Evolutionary conservation across 1,140 invertebrate genomes (phyloP), one percentile per base, ranked within the genome.

Genomic region (Apis florea): DNA sequence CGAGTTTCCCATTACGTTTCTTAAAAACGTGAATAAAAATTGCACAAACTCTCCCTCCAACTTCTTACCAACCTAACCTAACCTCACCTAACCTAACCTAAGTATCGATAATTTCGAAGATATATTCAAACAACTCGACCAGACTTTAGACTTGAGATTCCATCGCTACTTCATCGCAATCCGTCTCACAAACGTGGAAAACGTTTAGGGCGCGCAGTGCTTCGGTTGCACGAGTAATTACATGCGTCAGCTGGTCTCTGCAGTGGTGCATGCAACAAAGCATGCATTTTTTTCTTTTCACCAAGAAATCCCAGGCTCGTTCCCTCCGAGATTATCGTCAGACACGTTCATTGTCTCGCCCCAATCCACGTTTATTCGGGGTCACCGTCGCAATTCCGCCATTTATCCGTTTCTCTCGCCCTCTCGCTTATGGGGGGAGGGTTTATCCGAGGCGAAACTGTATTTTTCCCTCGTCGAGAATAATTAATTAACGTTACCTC

Each of bases 301-400:
- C 17, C 21, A 75, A 74, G 79, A 58, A 80, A 67, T 80, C 71
- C 71, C 79, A 26, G 61, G 15, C 53, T 75, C 61, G 19, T 80
- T 80, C 56, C 79, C 53, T 67, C 71, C 71, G 79, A 80, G 79
- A 80, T 80, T 64, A 80, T 71, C 71, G 70, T 51, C 79, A 54
- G 71, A 80, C 72, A 51, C 53, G 79, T 56, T 74, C 79, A 74
- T 80, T 67, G 79, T 80, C 61, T 56, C 59, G n/a, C 24, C 9
- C 11, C 59, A n/a, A 59, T 73, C 49, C 79, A 15, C 40, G 51
- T 74, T 80, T 74, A 80, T 74, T 58, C 71, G n/a, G n/a, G 59
- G 51, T 66, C 59, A 74, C 31, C 61, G 31, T 13, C 54, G 58
- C 69, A 47, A 74, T 73, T 56, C 70, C 53, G 31, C 61, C 69